Conservation (phyloP, 2,113 vertebrate genomes). For the Etia nguti region DNA sequence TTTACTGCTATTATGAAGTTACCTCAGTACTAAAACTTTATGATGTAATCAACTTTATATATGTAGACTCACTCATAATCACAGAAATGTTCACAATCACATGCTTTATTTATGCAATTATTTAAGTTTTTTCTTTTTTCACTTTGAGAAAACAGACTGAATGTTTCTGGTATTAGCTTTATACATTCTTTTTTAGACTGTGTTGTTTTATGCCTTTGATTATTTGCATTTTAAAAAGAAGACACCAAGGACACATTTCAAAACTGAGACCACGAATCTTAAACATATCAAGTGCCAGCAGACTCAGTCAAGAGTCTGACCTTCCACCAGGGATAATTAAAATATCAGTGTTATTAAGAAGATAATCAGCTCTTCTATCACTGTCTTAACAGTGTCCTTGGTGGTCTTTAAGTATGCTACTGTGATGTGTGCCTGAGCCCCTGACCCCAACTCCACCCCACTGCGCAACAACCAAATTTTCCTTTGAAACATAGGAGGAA, state of each 20-base stretch:
- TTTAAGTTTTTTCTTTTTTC: constrained; percentile 43
- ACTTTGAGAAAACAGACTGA: constrained; percentile 51
- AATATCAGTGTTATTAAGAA: constrained; percentile 1
- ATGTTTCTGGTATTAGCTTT: constrained; percentile 70
- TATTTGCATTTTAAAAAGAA: constrained; percentile 39
- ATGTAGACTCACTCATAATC: constrained; percentile 14
- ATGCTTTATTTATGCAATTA: constrained; percentile 63
- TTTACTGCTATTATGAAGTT: constrained; percentile 31
- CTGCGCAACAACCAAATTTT: not conserved
- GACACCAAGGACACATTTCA: constrained; percentile 45
- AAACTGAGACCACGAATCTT: constrained; percentile 22
- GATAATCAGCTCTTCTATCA: constrained; percentile 1
- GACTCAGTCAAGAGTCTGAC: not conserved
- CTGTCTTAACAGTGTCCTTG: constrained; percentile 40
- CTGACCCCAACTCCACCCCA: not conserved
- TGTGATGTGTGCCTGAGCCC: constrained; percentile 24
- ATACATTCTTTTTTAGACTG: constrained; percentile 9
- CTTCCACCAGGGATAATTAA: not conserved
- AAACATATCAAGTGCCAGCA: constrained; percentile 45
- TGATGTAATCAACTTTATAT: constrained; percentile 24
- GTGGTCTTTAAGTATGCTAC: constrained; percentile 42
- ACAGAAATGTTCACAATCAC: constrained; percentile 11
- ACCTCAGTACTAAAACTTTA: constrained; percentile 42
- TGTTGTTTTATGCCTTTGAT: constrained; percentile 55
- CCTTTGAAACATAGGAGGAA: not conserved